Base-by-base conservation (phyloP, 2,888 invertebrate genomes). In the Dryobotodes eremita region DNA sequence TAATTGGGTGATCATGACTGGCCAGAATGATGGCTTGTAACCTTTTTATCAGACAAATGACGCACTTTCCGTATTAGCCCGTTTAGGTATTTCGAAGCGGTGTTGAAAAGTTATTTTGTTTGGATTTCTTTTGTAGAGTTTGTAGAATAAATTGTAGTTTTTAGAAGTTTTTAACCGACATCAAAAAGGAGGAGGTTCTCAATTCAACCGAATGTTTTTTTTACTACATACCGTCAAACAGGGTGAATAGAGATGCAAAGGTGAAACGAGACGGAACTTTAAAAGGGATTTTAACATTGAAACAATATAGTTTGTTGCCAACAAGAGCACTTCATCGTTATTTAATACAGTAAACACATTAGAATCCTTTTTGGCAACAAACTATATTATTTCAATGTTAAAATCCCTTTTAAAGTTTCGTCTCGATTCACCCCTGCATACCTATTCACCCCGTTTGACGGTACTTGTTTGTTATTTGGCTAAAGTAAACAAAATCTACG, bases 1-100 rank as follows among this genome's bases (percentile, higher is more conserved):
- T 82, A 84, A 82, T 82, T 84, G 82, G 84, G 23, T 46, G 70
- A 73, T 73, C 82, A 84, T 82, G 82, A 82, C 84, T 80, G 15
- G 69, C 59, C 10, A 42, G 26, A 79, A 73, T 17, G 57, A 7
- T 10, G 46, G 62, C 71, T 81, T 82, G 77, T 55, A 36, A 1
- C 66, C 26, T 68, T 53, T 77, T 2, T 69, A 26, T 0, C 3
- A 65, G 66, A 66, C 42, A 79, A 76, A 82, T 79, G 71, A 64
- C 79, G 75, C 75, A 66, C 68, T 85, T 72, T 62, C 11, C n/a
- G 48, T 81, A 75, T 79, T 81, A 79, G 68, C 55, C 55, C 42
- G 69, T 57, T 66, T 31, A 26, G 5, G 46, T 20, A 36, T 59
- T 65, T 55, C 0, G 42, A 61, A 31, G 46, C 26, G 2, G 26